These are phyloP conservation scores for Ictalurus punctatus DNA, from an alignment of 2,113 vertebrate genomes.

Conservation along the genomic window DNA sequence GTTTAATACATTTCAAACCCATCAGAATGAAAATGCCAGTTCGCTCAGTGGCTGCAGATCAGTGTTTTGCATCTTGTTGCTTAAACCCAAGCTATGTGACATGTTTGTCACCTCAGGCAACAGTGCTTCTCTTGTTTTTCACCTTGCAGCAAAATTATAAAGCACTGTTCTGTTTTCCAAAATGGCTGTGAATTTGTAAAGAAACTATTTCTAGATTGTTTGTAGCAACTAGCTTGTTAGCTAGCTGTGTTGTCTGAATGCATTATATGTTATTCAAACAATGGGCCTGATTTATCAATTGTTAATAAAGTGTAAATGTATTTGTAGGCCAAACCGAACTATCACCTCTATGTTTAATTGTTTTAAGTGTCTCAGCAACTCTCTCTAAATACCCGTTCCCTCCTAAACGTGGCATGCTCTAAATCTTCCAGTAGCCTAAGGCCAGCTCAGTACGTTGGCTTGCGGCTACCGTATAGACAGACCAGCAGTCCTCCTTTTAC, in stretches of 20 bases:
- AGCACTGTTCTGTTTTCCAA: not conserved
- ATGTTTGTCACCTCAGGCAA: not conserved
- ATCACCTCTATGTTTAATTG: not conserved
- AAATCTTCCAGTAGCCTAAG: not conserved
- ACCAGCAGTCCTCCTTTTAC: not conserved
- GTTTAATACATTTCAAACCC: not conserved
- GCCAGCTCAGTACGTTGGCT: not conserved
- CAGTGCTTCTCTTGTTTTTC: not conserved
- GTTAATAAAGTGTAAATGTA: not conserved
- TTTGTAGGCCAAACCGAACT: not conserved
- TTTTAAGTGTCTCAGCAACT: not conserved
- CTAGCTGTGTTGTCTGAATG: not conserved
- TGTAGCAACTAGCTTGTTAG: not conserved
- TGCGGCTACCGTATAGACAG: not conserved
- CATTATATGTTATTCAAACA: not conserved
- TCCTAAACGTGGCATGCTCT: not conserved
- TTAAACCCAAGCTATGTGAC: not conserved
- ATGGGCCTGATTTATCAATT: not conserved
- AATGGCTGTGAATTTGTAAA: not conserved
- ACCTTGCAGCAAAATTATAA: not conserved
- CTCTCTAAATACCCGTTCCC: not conserved
- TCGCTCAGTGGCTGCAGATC: not conserved
- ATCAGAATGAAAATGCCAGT: not conserved
- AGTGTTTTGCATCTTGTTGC: not conserved
- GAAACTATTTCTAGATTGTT: not conserved